Conservation (phyloP, 2,113 vertebrate genomes). For the Glareola pratincola region DNA sequence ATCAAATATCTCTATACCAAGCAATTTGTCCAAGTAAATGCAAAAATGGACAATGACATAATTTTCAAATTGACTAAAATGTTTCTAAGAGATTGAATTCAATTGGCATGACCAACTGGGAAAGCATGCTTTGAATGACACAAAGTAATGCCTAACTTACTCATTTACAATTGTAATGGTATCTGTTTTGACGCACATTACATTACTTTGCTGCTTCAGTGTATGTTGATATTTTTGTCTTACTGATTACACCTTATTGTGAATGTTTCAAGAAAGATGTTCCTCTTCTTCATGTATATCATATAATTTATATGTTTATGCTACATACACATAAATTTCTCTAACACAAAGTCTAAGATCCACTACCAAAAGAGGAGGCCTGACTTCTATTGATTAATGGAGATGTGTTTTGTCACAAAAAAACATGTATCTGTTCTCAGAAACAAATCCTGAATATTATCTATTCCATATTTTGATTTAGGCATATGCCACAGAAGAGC, state of each 20-base stretch:
- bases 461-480: background rate
- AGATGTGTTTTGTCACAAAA: background rate
- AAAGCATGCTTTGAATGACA: background rate
- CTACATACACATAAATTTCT: background rate
- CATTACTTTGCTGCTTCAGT: background rate
- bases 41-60: background rate
- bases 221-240: background rate
- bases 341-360: background rate
- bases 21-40: background rate
- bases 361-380: background rate
- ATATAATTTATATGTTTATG: background rate
- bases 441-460: background rate
- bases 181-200: background rate
- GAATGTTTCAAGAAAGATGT: background rate
- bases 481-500: background rate
- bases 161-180: background rate
- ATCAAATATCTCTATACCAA: background rate
- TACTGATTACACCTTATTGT: background rate
- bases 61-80: background rate
- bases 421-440: background rate
- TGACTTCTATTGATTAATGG: background rate
- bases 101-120: background rate
- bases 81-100: conserved; percentile 8
- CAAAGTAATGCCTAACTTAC: background rate
- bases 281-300: background rate